These are phyloP conservation scores for Drosophila fulvimacula DNA, from an alignment of 2,888 invertebrate species.

Conservation along the genomic window DNA sequence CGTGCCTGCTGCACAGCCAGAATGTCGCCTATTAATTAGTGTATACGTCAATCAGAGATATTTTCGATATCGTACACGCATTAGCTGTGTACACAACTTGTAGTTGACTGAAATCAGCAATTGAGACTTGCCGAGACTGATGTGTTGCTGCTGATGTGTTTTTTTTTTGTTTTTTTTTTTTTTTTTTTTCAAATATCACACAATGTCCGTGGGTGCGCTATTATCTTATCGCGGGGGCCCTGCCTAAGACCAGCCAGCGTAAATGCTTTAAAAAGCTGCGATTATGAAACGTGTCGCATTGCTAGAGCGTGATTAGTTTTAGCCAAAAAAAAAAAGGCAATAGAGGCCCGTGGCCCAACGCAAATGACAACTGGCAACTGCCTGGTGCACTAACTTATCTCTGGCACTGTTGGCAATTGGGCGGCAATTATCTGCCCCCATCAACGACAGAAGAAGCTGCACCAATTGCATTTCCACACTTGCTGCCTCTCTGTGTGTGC, in stretches of 20 bases:
- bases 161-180: neutral
- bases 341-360: too few relatives aligned
- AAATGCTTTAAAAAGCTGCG: conserved; percentile 30
- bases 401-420: conserved; percentile 38
- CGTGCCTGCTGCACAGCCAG: conserved; percentile 43
- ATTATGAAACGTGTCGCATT: conserved; percentile 68
- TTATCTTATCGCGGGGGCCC: conserved; percentile 54
- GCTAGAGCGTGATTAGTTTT: conserved; percentile 57
- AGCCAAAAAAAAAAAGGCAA: conserved; percentile 33
- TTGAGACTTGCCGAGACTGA: conserved; percentile 14
- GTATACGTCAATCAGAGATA: conserved; percentile 54
- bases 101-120: conserved; percentile 28
- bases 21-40: conserved; percentile 57
- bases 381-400: conserved; percentile 21
- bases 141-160: conserved; percentile 21
- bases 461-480: conserved; percentile 16
- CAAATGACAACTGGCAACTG: too few relatives aligned
- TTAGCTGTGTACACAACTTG: conserved; percentile 46
- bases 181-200: neutral
- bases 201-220: conserved; percentile 3
- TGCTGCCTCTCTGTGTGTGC: neutral
- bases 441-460: conserved; percentile 9
- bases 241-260: conserved; percentile 37
- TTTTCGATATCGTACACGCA: conserved; percentile 31
- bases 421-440: conserved; percentile 41